Evolutionary conservation across 2,113 vertebrate species (phyloP).

Genomic region (Athene cunicularia): DNA sequence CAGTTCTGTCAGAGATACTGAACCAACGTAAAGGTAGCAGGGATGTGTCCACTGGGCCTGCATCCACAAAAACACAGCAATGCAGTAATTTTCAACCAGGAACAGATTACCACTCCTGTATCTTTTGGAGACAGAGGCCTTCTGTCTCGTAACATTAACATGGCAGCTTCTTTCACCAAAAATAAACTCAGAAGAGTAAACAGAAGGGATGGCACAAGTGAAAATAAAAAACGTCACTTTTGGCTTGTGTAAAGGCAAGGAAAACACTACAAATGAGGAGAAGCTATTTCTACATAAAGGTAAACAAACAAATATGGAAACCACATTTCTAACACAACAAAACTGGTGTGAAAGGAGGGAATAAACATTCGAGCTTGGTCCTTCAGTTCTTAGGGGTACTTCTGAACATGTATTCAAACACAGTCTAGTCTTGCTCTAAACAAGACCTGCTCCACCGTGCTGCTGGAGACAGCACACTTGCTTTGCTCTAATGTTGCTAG

Average conservation of each 20-base stretch:
- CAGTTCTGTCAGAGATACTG: background rate
- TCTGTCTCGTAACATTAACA: background rate
- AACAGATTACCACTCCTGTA: background rate
- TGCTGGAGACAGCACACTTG: fast-evolving
- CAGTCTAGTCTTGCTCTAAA: background rate
- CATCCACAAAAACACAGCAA: background rate
- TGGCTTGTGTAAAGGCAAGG: background rate
- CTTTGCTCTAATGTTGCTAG: background rate
- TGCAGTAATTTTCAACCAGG: background rate
- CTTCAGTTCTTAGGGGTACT: background rate
- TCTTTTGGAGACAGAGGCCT: background rate
- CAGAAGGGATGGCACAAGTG: background rate
- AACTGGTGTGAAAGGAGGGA: background rate
- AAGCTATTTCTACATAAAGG: background rate
- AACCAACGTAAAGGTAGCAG: fast-evolving
- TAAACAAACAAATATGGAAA: background rate
- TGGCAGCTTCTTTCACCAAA: background rate
- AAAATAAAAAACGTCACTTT: background rate
- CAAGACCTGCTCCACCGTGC: background rate
- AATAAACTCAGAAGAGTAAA: constrained; percentile 17
- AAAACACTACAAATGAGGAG: background rate
- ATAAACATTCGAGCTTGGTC: background rate
- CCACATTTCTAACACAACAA: background rate
- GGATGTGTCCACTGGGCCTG: background rate
- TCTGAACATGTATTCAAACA: background rate